Conservation (phyloP, 2,888 invertebrate genomes). For the Agrochola circellaris region DNA sequence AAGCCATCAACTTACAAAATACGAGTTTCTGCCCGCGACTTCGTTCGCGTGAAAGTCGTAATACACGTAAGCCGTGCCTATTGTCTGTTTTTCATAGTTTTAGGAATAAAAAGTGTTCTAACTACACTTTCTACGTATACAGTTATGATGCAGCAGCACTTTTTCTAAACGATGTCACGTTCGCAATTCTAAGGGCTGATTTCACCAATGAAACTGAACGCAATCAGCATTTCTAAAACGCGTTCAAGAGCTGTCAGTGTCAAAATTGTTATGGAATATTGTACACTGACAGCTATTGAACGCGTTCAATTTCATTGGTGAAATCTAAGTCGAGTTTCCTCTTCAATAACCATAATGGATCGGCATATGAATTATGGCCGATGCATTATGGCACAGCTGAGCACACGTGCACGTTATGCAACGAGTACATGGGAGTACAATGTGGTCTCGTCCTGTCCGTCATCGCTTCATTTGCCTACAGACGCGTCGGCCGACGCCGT, state of each 20-base stretch:
- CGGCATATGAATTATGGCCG: slow-evolving; percentile 34
- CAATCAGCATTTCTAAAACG: too few relatives aligned
- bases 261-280: too few relatives aligned
- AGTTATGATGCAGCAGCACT: background rate
- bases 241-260: too few relatives aligned
- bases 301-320: too few relatives aligned
- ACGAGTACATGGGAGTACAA: slow-evolving; percentile 34
- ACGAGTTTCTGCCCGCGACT: too few relatives aligned
- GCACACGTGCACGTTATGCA: slow-evolving; percentile 55
- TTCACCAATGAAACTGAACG: too few relatives aligned
- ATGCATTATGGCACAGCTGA: slow-evolving; percentile 30
- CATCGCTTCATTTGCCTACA: slow-evolving; percentile 49
- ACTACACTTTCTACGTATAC: background rate
- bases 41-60: too few relatives aligned
- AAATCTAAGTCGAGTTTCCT: slow-evolving; percentile 21
- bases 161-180: slow-evolving; percentile 12
- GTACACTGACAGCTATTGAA: too few relatives aligned
- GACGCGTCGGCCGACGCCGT: slow-evolving; percentile 27
- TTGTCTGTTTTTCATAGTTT: background rate
- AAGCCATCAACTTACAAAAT: too few relatives aligned
- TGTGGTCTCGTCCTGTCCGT: slow-evolving; percentile 62
- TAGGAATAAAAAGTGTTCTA: background rate
- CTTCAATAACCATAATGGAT: slow-evolving; percentile 21
- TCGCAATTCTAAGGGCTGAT: too few relatives aligned
- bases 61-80: too few relatives aligned